Base-by-base conservation (phyloP, 2,113 vertebrate species). In the Malaclemys terrapin region DNA sequence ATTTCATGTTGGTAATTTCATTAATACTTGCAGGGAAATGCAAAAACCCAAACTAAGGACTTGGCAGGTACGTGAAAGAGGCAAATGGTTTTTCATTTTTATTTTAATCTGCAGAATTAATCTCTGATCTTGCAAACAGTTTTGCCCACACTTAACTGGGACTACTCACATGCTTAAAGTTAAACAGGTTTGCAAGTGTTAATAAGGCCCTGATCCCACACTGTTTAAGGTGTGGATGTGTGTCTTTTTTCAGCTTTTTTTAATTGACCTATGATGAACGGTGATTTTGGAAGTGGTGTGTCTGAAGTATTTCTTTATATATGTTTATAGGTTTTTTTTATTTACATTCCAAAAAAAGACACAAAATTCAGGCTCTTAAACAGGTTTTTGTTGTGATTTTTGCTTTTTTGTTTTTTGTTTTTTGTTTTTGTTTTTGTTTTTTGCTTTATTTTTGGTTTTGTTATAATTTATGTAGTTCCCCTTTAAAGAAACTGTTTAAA, bases 401-500 rank as follows among this genome's bases (percentile, higher is more conserved):
- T 4, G 47, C 11, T 54, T 84, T 54, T 84, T 81, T 11, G 25
- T 42, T 24, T 22, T 24, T 78, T 78, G 10, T 14, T 38, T 35
- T 47, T 49, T 75, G 72, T 35, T 86, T 82, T 79, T 54, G 17
- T 91, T 84, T 25, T 42, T 24, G 22, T 24, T 78, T 78, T 38
- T 14, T 27, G 12, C 0, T 87, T 85, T 91, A 78, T 38, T 35
- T 47, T 49, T 75, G 72, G n/a, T 86, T 82, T 79, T 54, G 17
- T 91, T 84, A 80, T 29, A 10, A 16, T 91, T 84, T 94, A 83
- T 62, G 83, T 31, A n/a, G 42, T 82, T 96, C 86, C 85, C 53
- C 82, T 85, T 96, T 72, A 3, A 47, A 78, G 42, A 82, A 82
- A 82, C 17, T 38, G 50, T 59, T 82, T 87, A 17, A 78, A 87